Percentiles rank a stretch among this genome's conserved stretches.
These are phyloP conservation scores for Syrrhaptes paradoxus DNA, from an alignment of 2,113 vertebrate genomes.

Conservation along the genomic window DNA sequence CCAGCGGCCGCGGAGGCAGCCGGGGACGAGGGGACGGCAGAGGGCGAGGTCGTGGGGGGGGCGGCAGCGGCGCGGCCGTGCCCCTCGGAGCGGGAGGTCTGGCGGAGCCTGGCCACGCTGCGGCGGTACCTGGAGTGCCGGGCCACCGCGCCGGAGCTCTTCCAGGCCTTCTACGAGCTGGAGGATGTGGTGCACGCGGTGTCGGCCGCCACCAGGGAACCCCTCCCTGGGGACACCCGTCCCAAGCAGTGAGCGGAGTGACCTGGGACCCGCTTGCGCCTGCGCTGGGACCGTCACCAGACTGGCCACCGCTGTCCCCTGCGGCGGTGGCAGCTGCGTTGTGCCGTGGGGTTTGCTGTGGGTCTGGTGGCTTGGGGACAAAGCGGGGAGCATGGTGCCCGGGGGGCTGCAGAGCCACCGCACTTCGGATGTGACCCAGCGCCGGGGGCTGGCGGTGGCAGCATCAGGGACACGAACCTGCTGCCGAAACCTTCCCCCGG, in stretches of 20 bases:
- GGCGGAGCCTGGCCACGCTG: constrained; percentile 55
- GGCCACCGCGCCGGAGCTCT: not conserved
- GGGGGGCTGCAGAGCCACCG: fast-evolving
- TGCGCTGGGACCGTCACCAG: fast-evolving
- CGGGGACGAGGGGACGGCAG: fast-evolving
- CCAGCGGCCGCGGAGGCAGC: not conserved
- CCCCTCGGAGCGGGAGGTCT: constrained; percentile 34
- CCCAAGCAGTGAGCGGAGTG: not conserved
- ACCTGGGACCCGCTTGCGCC: fast-evolving
- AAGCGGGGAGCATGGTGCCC: fast-evolving
- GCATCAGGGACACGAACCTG: not conserved
- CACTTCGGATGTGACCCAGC: not conserved
- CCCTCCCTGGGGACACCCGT: fast-evolving
- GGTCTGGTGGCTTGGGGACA: not conserved
- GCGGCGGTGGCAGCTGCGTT: not conserved
- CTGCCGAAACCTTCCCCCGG: not conserved
- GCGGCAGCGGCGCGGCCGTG: not conserved
- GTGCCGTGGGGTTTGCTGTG: not conserved
- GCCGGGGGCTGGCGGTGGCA: not conserved
- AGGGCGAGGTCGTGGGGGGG: not conserved
- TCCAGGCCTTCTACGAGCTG: constrained; percentile 58
- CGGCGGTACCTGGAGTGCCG: constrained; percentile 62
- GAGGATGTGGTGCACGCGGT: constrained; percentile 23
- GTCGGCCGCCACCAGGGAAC: fast-evolving
- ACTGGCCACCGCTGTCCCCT: fast-evolving